Evolutionary conservation across 1,140 invertebrate genomes (phyloP).

Genomic region (Bilobella aurantiaca): DNA sequence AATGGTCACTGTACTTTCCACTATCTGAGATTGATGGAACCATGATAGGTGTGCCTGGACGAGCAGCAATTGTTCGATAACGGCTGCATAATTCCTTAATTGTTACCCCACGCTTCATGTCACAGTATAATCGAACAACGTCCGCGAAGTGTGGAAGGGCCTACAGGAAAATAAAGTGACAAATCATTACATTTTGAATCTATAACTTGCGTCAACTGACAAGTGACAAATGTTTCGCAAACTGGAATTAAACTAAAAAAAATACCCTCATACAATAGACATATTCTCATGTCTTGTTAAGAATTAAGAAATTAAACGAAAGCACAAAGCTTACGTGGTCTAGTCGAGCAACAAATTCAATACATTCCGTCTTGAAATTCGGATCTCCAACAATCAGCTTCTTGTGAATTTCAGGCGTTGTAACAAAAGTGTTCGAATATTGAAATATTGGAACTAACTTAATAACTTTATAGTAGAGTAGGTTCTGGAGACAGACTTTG

Average conservation of each 20-base stretch:
- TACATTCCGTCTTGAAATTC: slow-evolving; percentile 62
- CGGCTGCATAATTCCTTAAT: slow-evolving; percentile 72
- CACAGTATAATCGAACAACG: slow-evolving; percentile 68
- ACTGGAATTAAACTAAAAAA: too few species aligned
- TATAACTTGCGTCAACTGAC: too few species aligned
- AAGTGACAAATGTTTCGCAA: too few species aligned
- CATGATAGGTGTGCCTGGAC: slow-evolving; percentile 38
- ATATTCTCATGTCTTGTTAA: too few species aligned
- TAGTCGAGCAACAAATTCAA: slow-evolving; percentile 57
- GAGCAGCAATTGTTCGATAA: slow-evolving; percentile 38
- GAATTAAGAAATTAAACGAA: neutral
- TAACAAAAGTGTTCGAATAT: slow-evolving; percentile 85
- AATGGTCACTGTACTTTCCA: slow-evolving; percentile 31
- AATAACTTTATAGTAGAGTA: slow-evolving; percentile 71
- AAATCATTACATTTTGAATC: too few species aligned
- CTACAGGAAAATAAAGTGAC: slow-evolving; percentile 36
- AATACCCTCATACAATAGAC: too few species aligned
- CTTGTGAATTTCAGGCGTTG: slow-evolving; percentile 65
- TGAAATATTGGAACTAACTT: slow-evolving; percentile 80
- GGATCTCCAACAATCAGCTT: slow-evolving; percentile 53
- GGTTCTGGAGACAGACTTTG: slow-evolving; percentile 86
- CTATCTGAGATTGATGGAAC: slow-evolving; percentile 7
- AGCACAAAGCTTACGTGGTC: slow-evolving; percentile 33
- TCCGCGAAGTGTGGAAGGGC: slow-evolving; percentile 55
- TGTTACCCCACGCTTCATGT: slow-evolving; percentile 72